A percentile compares a stretch with the other conserved stretches of the same genome.
Conservation (phyloP, 2,113 vertebrate genomes). For the Catharus fuscescens region DNA sequence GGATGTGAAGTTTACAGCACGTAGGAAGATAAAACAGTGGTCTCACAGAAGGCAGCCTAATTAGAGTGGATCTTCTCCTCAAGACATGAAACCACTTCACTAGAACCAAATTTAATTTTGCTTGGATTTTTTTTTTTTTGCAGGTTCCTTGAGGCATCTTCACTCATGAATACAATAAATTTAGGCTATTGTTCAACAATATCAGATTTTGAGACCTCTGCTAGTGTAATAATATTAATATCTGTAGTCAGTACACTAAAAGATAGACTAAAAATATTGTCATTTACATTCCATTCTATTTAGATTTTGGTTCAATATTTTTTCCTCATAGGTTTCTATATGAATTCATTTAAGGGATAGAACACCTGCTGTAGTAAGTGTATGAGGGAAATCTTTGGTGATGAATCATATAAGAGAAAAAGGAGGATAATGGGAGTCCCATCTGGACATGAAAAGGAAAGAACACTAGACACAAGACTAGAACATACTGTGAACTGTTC, state of each 20-base stretch:
- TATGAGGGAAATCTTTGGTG: neutral
- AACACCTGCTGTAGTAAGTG: neutral
- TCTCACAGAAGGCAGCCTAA: neutral
- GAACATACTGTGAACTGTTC: neutral
- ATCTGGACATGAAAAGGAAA: neutral
- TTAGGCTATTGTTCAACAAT: neutral
- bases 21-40: neutral
- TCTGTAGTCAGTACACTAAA: neutral
- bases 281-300: neutral
- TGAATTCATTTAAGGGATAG: neutral
- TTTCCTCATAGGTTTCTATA: neutral
- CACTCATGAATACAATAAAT: neutral
- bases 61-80: neutral
- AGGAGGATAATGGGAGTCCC: neutral
- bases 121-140: neutral
- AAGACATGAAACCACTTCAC: neutral
- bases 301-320: neutral
- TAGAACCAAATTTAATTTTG: neutral
- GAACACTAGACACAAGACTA: neutral
- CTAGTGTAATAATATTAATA: neutral
- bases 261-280: neutral
- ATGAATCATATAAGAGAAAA: neutral
- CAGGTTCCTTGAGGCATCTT: neutral
- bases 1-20: neutral
- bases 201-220: neutral